These are phyloP conservation scores for Ceratosolen fusciceps DNA, from an alignment of 1,140 invertebrate genomes.

Conservation along the genomic window DNA sequence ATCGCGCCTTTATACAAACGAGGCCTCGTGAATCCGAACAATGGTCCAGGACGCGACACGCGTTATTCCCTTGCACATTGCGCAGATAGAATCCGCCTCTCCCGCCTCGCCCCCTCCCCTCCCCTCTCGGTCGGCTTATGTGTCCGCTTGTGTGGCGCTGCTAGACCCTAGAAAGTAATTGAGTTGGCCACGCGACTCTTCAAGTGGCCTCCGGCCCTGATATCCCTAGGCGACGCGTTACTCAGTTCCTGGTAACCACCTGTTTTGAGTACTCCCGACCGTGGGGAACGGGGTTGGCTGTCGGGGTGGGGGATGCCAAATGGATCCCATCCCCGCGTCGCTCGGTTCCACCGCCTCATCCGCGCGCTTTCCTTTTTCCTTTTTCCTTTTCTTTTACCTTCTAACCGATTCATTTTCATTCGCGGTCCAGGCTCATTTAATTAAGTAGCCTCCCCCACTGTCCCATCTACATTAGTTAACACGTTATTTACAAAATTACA, in stretches of 20 bases:
- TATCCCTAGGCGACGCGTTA: slow-evolving; percentile 39
- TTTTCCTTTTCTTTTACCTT: neutral
- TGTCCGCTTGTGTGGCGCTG: slow-evolving; percentile 27
- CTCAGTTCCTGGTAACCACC: slow-evolving; percentile 64
- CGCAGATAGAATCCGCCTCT: no score
- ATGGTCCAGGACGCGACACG: slow-evolving; percentile 13
- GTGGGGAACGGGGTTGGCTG: no score
- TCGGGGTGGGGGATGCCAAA: no score
- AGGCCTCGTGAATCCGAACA: slow-evolving; percentile 20
- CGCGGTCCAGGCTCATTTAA: no score
- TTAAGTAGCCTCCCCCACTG: no score
- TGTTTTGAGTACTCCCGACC: slow-evolving; percentile 60
- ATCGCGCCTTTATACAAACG: neutral
- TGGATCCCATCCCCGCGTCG: neutral
- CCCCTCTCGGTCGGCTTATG: slow-evolving; percentile 44
- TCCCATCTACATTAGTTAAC: no score
- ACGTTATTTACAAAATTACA: no score
- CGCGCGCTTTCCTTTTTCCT: neutral
- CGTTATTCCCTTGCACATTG: slow-evolving; percentile 35
- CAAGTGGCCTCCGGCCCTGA: slow-evolving; percentile 57
- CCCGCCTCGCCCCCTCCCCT: no score
- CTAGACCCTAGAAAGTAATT: slow-evolving; percentile 65
- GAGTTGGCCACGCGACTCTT: slow-evolving; percentile 70
- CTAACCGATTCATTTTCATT: neutral
- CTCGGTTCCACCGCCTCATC: neutral